Evolutionary conservation across 2,888 invertebrate species (phyloP), one percentile per base, ranked within the genome.

Genomic region (Aricia artaxerxes): DNA sequence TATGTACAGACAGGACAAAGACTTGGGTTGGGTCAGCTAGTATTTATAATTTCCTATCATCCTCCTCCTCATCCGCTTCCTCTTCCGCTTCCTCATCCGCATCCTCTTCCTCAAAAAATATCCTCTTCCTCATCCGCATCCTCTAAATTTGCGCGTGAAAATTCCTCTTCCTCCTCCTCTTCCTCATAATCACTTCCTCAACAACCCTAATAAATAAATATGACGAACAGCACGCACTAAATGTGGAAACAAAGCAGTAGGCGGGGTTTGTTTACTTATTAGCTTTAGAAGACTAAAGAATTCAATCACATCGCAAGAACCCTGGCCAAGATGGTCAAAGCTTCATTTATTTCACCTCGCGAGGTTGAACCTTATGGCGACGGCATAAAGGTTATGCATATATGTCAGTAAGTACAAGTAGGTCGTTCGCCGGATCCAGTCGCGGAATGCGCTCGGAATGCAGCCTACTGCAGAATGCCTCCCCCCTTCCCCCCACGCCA

Each of bases 401-500:
- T 13, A 57, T 4, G 16, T 57, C 16, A 4, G 1, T 57, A 1
- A 57, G 69, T 84, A 84, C 85, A 84, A 83, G 83, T 87, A 86
- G 87, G 87, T 88, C 87, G 85, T 84, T 85, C 83, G 86, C 85
- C 84, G 86, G 82, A 64, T 35, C 78, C 81, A 81, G 78, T 79
- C 79, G 82, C 82, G 91, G 90, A 92, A 91, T 91, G 91, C 90
- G 90, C 82, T 89, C 89, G 90, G 89, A 89, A 91, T 91, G 90
- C 89, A 88, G 85, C 83, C 85, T 81, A 79, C 83, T 88, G 88
- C 87, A 87, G 87, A 88, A 86, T 86, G 87, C 87, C 85, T 84
- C 88, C 87, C 87, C 87, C 88, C 86, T 82, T 82, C 80, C 35
- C 81, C 78, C 79, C 76, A 79, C 79, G 76, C 82, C 79, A 77